Percentiles rank a stretch among this genome's conserved stretches.
phyloP scores from a whole-genome alignment of 2,113 vertebrate species.

The Aspidoscelis tigris region DNA sequence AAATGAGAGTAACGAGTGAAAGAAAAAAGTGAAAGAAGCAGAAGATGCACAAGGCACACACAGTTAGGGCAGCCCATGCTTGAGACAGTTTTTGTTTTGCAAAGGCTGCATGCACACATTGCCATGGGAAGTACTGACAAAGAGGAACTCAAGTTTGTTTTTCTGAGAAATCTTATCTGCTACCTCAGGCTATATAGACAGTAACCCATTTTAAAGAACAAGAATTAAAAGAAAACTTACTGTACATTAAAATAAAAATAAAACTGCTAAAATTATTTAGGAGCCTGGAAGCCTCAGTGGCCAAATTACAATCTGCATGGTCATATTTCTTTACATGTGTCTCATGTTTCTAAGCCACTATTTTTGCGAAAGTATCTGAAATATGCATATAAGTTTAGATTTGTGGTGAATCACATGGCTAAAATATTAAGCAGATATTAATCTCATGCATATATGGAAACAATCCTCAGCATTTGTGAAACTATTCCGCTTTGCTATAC shows the following conservation, averaged over 20 bases:
- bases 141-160: constrained; percentile 10
- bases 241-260: not conserved
- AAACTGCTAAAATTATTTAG: not conserved
- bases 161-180: constrained; percentile 3
- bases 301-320: not conserved
- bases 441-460: not conserved
- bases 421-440: not conserved
- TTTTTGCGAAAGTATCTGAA: not conserved
- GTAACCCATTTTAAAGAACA: not conserved
- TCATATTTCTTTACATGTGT: not conserved
- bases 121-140: constrained; percentile 26
- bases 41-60: not conserved
- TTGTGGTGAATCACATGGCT: not conserved
- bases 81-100: not conserved
- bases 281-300: not conserved
- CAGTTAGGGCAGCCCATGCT: not conserved
- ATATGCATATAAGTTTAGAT: accelerated
- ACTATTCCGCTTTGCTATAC: not conserved
- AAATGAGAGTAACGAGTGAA: not conserved
- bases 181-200: not conserved
- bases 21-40: not conserved
- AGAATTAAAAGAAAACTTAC: not conserved
- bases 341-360: not conserved
- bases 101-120: not conserved
- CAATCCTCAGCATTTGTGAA: not conserved